phyloP scores from a whole-genome alignment of 2,797 vertebrate genomes.

The Threskiornis aethiopicus region DNA sequence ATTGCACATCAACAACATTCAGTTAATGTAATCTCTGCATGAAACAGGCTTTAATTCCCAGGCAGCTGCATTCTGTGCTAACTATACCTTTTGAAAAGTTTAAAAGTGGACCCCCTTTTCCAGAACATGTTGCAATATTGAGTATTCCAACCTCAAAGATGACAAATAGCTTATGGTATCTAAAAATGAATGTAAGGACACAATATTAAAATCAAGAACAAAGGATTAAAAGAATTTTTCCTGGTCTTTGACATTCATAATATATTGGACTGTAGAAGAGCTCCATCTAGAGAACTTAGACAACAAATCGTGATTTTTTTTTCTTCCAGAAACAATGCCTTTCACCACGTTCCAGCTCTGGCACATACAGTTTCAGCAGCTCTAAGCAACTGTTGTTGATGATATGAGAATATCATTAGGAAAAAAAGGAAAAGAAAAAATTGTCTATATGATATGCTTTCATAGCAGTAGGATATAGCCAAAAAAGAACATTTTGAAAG shows the following conservation, averaged over 20 bases:
- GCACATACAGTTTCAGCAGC: background rate
- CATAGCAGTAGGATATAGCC: background rate
- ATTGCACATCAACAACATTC: background rate
- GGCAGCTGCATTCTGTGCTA: background rate
- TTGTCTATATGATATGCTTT: background rate
- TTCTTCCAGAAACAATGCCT: background rate
- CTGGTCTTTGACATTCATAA: background rate
- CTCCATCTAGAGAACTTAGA: background rate
- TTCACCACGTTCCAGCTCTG: background rate
- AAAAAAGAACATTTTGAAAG: background rate
- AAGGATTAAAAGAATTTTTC: background rate
- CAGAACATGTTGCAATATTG: background rate
- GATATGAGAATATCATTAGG: background rate
- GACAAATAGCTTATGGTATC: background rate
- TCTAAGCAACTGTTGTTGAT: background rate
- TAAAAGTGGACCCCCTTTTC: background rate
- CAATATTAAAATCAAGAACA: background rate
- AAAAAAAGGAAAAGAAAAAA: background rate
- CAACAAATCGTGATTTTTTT: background rate
- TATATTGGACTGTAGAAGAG: background rate
- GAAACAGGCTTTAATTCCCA: background rate
- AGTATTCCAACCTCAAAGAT: background rate
- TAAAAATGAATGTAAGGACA: background rate
- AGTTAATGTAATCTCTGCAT: background rate
- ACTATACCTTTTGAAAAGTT: background rate